Evolutionary conservation across 1,140 invertebrate species (phyloP).

Genomic region (Aphaenogaster rudis): DNA sequence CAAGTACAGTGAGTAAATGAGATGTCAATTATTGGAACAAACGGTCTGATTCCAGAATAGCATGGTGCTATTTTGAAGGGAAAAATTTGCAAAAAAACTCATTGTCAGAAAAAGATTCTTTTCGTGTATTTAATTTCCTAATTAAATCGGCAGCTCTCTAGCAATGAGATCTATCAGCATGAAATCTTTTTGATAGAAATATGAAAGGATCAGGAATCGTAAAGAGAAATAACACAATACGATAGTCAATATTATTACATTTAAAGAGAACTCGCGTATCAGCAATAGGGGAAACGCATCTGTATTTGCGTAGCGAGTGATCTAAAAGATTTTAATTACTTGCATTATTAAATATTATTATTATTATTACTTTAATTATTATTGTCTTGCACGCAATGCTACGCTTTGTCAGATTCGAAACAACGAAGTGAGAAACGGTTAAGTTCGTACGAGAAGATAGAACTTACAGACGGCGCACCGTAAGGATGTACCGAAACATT

Average conservation of each 20-base stretch:
- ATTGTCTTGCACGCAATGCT: background rate
- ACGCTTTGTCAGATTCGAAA: slow-evolving; percentile 9
- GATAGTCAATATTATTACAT: slow-evolving; percentile 24
- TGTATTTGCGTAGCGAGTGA: background rate
- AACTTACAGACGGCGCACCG: background rate
- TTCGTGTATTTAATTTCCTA: background rate
- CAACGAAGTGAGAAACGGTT: background rate
- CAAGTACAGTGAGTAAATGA: too few species aligned
- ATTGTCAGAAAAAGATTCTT: too few species aligned
- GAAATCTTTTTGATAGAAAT: background rate
- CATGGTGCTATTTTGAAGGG: too few species aligned
- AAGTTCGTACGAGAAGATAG: background rate
- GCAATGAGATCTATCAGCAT: background rate
- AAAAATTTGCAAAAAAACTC: too few species aligned
- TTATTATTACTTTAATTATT: too few species aligned
- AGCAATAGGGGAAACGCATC: background rate
- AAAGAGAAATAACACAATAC: background rate
- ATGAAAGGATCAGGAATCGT: background rate
- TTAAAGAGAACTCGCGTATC: background rate
- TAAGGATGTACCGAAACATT: slow-evolving; percentile 9
- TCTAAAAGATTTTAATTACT: slow-evolving; percentile 39
- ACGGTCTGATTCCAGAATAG: too few species aligned
- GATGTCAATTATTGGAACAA: too few species aligned
- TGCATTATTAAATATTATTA: background rate
- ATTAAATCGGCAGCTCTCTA: background rate